phyloP scores from a whole-genome alignment of 2,888 invertebrate species.

The Leptothorax acervorum region DNA sequence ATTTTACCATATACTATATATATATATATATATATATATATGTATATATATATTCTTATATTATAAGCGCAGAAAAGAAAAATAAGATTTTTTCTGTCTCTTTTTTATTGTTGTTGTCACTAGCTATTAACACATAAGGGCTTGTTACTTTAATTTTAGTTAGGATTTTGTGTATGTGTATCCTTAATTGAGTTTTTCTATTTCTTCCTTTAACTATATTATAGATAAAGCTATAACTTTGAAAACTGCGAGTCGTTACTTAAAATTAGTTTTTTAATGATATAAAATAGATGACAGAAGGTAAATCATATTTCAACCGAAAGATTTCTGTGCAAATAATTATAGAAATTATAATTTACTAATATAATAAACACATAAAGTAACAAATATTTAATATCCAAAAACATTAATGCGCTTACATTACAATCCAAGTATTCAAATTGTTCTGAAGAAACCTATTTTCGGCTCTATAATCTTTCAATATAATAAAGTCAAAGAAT shows the following conservation, averaged over 20 bases:
- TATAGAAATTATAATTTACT: neutral
- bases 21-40: neutral
- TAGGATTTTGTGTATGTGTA: neutral
- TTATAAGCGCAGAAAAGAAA: neutral
- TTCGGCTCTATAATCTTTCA: neutral
- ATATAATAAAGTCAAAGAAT: neutral
- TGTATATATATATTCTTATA: neutral
- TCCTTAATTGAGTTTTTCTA: neutral
- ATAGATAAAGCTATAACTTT: neutral
- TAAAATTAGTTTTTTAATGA: neutral
- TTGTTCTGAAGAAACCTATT: neutral
- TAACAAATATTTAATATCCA: neutral
- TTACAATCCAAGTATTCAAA: neutral
- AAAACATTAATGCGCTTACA: neutral
- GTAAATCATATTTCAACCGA: neutral
- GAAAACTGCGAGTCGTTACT: neutral
- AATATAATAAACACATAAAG: neutral
- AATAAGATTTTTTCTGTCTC: neutral
- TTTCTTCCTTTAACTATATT: slow-evolving; percentile 5
- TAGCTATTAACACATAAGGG: neutral
- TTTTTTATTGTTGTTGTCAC: neutral
- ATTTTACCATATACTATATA: neutral
- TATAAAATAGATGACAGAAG: neutral
- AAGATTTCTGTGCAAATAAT: neutral
- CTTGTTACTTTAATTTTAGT: neutral